Conservation (phyloP, 2,797 vertebrate species). For the Pogoniulus pusillus region DNA sequence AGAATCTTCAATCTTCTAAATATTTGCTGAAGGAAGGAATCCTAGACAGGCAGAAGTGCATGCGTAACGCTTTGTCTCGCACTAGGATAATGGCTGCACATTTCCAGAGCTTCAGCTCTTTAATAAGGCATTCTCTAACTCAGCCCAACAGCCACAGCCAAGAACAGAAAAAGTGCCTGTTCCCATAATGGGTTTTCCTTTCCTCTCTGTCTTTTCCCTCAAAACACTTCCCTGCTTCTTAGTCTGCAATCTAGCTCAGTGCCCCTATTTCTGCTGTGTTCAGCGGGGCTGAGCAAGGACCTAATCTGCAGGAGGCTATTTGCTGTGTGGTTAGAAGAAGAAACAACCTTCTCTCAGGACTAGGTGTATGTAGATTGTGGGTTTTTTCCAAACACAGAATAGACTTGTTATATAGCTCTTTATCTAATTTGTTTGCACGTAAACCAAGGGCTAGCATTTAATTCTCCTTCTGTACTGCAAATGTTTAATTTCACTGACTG, state of each 20-base stretch:
- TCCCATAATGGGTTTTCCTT: background rate
- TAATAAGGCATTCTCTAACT: background rate
- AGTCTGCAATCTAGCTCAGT: background rate
- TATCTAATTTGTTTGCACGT: background rate
- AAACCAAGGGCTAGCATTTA: background rate
- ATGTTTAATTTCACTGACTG: background rate
- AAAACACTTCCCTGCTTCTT: background rate
- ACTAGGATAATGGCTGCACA: background rate
- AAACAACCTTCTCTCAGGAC: background rate
- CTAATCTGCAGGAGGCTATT: background rate
- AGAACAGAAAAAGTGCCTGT: background rate
- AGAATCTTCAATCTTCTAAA: background rate
- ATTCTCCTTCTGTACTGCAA: background rate
- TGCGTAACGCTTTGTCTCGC: background rate
- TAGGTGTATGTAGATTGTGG: background rate
- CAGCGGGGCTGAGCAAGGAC: background rate
- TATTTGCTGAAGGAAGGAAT: background rate
- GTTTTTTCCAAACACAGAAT: background rate
- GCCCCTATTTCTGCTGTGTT: background rate
- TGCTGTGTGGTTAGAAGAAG: background rate
- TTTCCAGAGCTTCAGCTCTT: constrained; percentile 13
- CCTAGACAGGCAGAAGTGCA: background rate
- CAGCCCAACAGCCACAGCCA: background rate
- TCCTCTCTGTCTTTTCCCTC: background rate
- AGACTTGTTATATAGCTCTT: background rate